phyloP scores from a whole-genome alignment of 2,113 vertebrate species.

The Lycocorax pyrrhopterus region DNA sequence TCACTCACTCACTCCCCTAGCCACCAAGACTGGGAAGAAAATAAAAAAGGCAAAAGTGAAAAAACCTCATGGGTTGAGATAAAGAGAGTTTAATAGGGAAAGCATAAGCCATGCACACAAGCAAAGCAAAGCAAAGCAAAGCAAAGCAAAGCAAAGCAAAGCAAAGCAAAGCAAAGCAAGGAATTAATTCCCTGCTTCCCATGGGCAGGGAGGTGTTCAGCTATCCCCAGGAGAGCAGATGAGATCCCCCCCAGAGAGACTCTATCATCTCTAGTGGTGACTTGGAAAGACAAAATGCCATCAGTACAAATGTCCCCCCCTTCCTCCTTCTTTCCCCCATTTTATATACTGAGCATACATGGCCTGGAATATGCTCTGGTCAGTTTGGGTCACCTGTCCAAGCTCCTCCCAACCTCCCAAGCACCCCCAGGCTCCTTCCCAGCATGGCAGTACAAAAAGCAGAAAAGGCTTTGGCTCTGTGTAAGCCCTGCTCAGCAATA shows the following conservation, averaged over 20 bases:
- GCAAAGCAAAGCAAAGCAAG: not conserved
- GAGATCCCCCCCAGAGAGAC: no score
- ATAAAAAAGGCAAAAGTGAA: not conserved
- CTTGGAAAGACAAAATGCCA: not conserved
- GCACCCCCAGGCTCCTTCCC: not conserved
- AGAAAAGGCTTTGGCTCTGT: not conserved
- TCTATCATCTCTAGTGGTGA: fast-evolving
- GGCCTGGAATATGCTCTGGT: not conserved
- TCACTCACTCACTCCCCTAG: not conserved
- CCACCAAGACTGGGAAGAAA: not conserved
- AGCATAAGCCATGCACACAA: not conserved
- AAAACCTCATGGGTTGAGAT: not conserved
- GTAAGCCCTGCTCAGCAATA: not conserved
- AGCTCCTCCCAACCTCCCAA: not conserved
- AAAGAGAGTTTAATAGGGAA: not conserved
- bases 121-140: not conserved
- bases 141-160: not conserved
- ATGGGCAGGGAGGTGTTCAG: not conserved
- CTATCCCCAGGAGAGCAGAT: not conserved
- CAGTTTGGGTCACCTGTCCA: not conserved
- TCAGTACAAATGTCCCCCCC: not conserved
- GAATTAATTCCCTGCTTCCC: not conserved
- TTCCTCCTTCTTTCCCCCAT: no score
- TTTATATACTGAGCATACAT: not conserved
- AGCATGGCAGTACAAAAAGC: fast-evolving